Conservation (phyloP, 1,140 invertebrate species). For the Bemisia tabaci region DNA sequence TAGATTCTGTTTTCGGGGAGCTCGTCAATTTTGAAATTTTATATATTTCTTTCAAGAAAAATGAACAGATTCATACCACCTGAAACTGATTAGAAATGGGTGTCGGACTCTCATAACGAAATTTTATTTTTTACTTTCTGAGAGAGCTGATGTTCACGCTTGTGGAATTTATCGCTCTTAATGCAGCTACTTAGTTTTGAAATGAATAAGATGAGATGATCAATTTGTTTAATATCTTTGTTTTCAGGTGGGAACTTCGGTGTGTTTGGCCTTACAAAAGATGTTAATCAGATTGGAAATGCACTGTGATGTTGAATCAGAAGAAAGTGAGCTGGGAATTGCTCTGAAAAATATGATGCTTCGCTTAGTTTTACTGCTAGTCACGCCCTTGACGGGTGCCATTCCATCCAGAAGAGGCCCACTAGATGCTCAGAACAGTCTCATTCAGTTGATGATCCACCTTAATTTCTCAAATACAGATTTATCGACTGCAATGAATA, state of each 20-base stretch:
- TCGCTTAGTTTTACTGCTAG: conserved; percentile 53
- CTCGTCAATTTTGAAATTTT: no score
- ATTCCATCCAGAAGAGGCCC: conserved; percentile 57
- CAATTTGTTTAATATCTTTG: conserved; percentile 20
- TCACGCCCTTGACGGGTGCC: conserved; percentile 47
- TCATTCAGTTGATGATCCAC: conserved; percentile 50
- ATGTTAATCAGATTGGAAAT: conserved; percentile 53
- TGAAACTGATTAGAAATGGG: no score
- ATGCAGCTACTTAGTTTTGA: neutral
- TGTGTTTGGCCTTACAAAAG: conserved; percentile 56
- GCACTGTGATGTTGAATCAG: conserved; percentile 47
- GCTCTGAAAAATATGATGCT: conserved; percentile 53
- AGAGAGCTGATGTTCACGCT: no score
- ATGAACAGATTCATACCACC: no score
- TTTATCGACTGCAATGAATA: conserved; percentile 53
- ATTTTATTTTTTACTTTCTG: no score
- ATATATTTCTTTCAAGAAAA: no score
- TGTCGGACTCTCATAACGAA: no score
- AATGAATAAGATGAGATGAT: neutral
- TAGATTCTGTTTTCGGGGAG: no score
- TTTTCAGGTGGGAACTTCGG: conserved; percentile 67
- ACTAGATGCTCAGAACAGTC: conserved; percentile 62
- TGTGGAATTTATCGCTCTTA: no score
- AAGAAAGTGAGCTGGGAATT: conserved; percentile 39
- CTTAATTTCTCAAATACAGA: conserved; percentile 52